phyloP scores from a whole-genome alignment of 2,797 vertebrate species.

The Labroides dimidiatus region DNA sequence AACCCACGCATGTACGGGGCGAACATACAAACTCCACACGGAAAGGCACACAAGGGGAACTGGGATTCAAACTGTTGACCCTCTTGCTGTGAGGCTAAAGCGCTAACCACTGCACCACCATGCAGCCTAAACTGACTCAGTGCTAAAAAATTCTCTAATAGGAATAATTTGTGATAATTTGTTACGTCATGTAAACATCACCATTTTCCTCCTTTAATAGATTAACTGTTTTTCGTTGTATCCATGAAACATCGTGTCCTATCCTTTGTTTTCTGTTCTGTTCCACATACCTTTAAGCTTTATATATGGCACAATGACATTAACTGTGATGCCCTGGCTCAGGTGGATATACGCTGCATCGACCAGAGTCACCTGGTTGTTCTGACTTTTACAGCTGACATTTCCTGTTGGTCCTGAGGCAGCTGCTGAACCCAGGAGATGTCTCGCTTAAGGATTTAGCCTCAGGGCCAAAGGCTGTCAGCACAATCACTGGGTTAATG shows the following conservation, averaged over 20 bases:
- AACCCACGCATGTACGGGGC: too few relatives aligned
- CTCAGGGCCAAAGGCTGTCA: conserved; percentile 61
- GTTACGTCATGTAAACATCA: too few relatives aligned
- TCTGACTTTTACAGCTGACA: conserved; percentile 56
- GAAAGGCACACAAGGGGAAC: too few relatives aligned
- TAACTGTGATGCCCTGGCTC: conserved; percentile 16
- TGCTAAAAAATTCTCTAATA: too few relatives aligned
- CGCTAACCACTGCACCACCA: too few relatives aligned
- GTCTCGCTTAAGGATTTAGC: conserved; percentile 51
- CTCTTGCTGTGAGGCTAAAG: too few relatives aligned
- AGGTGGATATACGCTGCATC: conserved; percentile 27
- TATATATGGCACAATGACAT: conserved; percentile 16
- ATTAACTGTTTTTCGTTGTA: neutral
- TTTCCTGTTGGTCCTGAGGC: conserved; percentile 51
- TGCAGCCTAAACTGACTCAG: too few relatives aligned
- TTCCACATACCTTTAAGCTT: conserved; percentile 4
- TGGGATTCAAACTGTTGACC: too few relatives aligned
- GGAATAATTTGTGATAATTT: too few relatives aligned
- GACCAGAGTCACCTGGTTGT: conserved; percentile 13
- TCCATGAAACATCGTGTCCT: neutral
- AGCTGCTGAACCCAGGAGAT: conserved; percentile 56
- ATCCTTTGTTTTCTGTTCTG: conserved; percentile 5
- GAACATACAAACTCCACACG: too few relatives aligned
- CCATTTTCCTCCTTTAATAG: neutral
- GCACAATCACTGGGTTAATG: conserved; percentile 65